Percentiles rank a stretch among this genome's conserved stretches.
Evolutionary conservation across 2,113 vertebrate species (phyloP).

Genomic region (Opisthocomus hoazin): DNA sequence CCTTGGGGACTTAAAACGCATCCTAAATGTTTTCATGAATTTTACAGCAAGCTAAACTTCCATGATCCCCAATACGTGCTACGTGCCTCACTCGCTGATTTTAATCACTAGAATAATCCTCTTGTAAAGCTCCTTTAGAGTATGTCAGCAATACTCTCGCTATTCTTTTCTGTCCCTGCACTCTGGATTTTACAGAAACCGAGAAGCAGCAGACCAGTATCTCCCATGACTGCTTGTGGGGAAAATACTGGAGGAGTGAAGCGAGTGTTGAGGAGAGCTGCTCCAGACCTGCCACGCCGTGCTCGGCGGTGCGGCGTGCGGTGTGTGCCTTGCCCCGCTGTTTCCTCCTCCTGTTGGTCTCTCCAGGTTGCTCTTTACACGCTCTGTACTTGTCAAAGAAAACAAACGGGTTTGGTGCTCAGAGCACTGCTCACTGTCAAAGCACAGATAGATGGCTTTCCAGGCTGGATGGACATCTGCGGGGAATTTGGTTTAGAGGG

Average conservation of each 20-base stretch:
- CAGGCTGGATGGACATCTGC: background rate
- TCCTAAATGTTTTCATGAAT: background rate
- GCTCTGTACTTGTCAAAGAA: background rate
- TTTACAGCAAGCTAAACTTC: background rate
- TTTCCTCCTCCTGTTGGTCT: background rate
- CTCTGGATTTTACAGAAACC: background rate
- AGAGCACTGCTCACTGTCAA: background rate
- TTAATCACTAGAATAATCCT: background rate
- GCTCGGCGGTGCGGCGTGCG: accelerated
- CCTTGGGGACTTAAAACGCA: background rate
- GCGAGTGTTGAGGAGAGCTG: background rate
- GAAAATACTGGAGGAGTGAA: background rate
- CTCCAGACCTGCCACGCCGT: background rate
- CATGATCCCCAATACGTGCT: background rate
- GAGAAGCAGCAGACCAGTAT: background rate
- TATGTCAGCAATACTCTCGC: background rate
- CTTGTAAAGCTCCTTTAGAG: background rate
- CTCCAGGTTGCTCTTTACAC: background rate
- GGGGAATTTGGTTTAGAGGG: constrained; percentile 2
- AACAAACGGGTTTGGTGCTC: background rate
- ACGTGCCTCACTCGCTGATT: background rate
- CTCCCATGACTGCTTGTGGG: background rate
- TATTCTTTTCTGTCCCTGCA: background rate
- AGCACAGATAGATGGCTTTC: background rate
- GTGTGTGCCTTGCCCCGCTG: background rate